Base-by-base conservation (phyloP, 2,888 invertebrate genomes). In the Protonemura montana region DNA sequence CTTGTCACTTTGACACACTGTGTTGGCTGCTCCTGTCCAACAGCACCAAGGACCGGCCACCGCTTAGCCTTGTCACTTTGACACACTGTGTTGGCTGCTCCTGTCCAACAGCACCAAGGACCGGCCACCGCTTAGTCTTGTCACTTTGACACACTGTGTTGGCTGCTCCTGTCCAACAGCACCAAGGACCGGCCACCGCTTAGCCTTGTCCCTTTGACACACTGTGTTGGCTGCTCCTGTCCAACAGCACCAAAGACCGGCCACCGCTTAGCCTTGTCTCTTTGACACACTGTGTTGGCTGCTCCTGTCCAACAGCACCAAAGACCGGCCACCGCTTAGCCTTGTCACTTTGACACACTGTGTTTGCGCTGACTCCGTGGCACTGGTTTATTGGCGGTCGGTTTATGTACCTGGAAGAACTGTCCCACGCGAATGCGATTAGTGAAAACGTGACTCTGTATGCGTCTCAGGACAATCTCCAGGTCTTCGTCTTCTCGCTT, bases 401-500 rank as follows among this genome's bases (percentile, higher is more conserved):
- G 26, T 26, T 5, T 7, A 76, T 26, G 76, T 89, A 95, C 95
- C 91, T 94, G 94, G 87, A 96, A 94, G 89, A 95, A 96, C 89
- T 95, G 94, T 0, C 93, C 92, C 41, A 95, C 93, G 82, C 95
- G 92, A 85, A 96, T 91, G 28, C 83, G 94, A 92, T 89, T 94
- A 93, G 90, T 94, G 93, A 93, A 90, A 6, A 96, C 93, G 89
- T 94, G 94, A 89, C 94, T 93, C 90, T 96, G 96, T 82, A 96
- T 93, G 82, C 95, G 91, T 88, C 93, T 91, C 91, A 95, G 93
- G 0, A 94, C 90, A 76, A 93, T 93, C 76, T 93, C 88, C 59
- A 94, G 92, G 13, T 92, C 91, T 88, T 94, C 93, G 10, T 91
- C 85, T 59, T 92, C 93, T n/a, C 90, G 92, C 21, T 92, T 91